Percentiles rank a stretch among this genome's conserved stretches.
Evolutionary conservation across 2,113 vertebrate genomes (phyloP).

Genomic region (Crotalus helleri): DNA sequence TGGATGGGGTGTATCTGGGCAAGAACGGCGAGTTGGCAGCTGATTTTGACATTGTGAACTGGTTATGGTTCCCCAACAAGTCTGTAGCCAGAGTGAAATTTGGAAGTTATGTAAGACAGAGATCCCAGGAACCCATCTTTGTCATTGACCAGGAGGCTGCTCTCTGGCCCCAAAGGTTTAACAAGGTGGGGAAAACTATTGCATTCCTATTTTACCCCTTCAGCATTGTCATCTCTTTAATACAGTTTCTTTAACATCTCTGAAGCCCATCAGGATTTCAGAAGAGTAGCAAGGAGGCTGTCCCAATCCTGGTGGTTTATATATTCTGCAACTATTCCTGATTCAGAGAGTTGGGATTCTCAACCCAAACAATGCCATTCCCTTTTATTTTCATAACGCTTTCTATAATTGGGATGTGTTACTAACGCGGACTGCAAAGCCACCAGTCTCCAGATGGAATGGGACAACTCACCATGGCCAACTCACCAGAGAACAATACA

Average conservation of each 20-base stretch:
- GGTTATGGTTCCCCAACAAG: background rate
- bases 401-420: too few species aligned
- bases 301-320: accelerated
- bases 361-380: too few species aligned
- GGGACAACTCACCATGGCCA: too few species aligned
- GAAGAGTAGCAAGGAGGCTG: background rate
- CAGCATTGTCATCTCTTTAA: too few species aligned
- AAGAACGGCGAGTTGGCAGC: background rate
- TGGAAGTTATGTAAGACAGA: background rate
- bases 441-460: too few species aligned
- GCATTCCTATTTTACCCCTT: too few species aligned
- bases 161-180: background rate
- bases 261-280: background rate
- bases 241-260: too few species aligned
- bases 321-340: background rate
- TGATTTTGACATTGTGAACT: background rate
- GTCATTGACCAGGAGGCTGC: background rate
- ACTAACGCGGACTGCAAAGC: too few species aligned
- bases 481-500: too few species aligned
- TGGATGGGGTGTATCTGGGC: background rate
- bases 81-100: background rate
- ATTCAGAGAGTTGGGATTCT: background rate
- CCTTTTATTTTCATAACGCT: background rate
- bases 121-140: background rate
- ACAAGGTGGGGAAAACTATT: too few species aligned